phyloP scores from a whole-genome alignment of 2,888 invertebrate genomes.

The Heliothis peltigera region DNA sequence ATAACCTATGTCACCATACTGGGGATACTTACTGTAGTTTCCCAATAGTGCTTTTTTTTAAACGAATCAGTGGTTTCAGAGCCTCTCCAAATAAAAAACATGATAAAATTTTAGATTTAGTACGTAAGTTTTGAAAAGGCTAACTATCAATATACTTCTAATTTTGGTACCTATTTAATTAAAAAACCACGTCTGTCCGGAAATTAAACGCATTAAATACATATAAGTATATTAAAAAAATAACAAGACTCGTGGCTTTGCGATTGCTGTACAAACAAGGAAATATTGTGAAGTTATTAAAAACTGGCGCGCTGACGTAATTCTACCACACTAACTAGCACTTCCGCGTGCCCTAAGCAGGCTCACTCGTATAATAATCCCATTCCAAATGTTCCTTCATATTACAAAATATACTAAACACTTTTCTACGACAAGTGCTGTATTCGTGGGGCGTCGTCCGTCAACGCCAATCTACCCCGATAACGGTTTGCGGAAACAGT shows the following conservation, averaged over 20 bases:
- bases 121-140: too few species aligned
- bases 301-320: constrained; percentile 88
- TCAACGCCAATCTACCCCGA: constrained; percentile 71
- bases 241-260: constrained; percentile 69
- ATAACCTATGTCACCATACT: too few species aligned
- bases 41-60: too few species aligned
- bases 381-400: constrained; percentile 60
- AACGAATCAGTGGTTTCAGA: too few species aligned
- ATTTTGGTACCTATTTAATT: neutral
- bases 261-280: constrained; percentile 82
- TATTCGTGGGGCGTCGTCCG: constrained; percentile 63
- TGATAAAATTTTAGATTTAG: too few species aligned
- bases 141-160: too few species aligned
- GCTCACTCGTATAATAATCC: constrained; percentile 68
- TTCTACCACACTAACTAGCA: constrained; percentile 77
- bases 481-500: constrained; percentile 85
- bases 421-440: constrained; percentile 62
- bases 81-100: too few species aligned
- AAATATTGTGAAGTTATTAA: constrained; percentile 87
- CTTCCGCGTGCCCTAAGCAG: constrained; percentile 86
- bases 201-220: constrained; percentile 58
- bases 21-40: too few species aligned
- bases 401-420: constrained; percentile 16
- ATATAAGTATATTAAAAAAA: constrained; percentile 64
- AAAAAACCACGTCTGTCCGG: constrained; percentile 50